Base-by-base conservation (phyloP, 2,888 invertebrate species). In the Hirudinaria manillensis region DNA sequence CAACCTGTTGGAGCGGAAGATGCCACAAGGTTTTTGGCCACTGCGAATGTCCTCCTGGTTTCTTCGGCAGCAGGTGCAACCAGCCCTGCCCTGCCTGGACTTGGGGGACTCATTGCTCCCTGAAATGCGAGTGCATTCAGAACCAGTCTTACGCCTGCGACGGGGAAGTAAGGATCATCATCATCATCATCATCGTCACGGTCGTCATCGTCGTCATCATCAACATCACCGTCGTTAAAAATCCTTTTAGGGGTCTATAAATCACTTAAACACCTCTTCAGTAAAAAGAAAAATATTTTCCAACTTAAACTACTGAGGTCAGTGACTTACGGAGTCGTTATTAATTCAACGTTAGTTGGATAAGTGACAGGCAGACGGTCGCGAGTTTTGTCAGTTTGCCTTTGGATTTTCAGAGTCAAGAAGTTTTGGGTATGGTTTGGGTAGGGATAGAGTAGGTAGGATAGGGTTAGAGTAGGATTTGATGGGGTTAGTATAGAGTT, bases 51-150 rank as follows among this genome's bases (percentile, higher is more conserved):
- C 78, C 78, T 6, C 79, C 84, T 0, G 85, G 84, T 19, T 78
- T 78, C 65, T 85, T 83, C 75, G 85, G 95, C 13, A 88, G 90
- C 66, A 90, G 90, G 80, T 96, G 96, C 84, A 93, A 94, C 84
- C 89, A 93, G 55, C 92, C 92, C 0, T 97, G 96, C 84, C 91
- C 92, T 78, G 89, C 90, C 53, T 91, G 91, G 83, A 90, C 89
- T 51, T 95, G 89, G 82, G 96, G 96, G 75, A 87, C 89, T 77
- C 91, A 91, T 82, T 97, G 96, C 79, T 81, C 84, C 51, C 81
- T 83, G 27, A 80, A 83, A 53, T 87, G 86, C 77, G 78, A 80
- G 56, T 85, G 84, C 77, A 72, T 79, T 29, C 77, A 78, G 56
- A 79, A 81, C 13, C 79, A 81, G 71, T 81, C 85, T 4, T 79